These are phyloP conservation scores for Ceramica pisi DNA, from an alignment of 2,888 invertebrate species.

Conservation along the genomic window DNA sequence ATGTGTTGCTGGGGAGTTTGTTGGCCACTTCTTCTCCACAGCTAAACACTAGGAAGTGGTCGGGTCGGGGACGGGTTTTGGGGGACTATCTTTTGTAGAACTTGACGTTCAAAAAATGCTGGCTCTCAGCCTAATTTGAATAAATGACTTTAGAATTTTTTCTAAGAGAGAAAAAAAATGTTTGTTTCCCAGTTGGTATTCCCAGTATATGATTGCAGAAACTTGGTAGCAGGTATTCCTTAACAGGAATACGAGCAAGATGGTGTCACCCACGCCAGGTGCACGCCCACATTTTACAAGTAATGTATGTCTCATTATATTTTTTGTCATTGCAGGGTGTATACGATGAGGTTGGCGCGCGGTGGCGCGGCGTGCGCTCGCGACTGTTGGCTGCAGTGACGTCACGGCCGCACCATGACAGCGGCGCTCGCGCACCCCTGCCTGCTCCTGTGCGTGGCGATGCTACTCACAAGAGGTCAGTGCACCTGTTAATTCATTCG, in stretches of 20 bases:
- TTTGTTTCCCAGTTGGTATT: background rate
- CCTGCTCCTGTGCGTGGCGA: constrained; percentile 74
- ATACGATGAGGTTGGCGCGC: constrained; percentile 51
- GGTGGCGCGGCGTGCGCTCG: constrained; percentile 58
- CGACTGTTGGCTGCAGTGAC: constrained; percentile 54
- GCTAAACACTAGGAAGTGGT: too few relatives aligned
- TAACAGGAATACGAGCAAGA: background rate
- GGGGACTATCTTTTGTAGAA: too few relatives aligned
- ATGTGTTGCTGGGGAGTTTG: too few relatives aligned
- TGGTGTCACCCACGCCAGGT: too few relatives aligned
- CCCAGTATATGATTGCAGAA: background rate
- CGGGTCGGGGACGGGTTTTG: too few relatives aligned
- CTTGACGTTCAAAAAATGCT: too few relatives aligned
- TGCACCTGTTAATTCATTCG: constrained; percentile 4
- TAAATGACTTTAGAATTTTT: too few relatives aligned
- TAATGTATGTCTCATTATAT: background rate
- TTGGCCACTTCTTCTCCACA: too few relatives aligned
- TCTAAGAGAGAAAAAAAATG: background rate
- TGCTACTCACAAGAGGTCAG: constrained; percentile 81
- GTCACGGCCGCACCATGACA: constrained; percentile 72
- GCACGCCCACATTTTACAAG: background rate
- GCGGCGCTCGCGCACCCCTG: constrained; percentile 68
- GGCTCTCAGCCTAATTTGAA: too few relatives aligned
- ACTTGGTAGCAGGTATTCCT: background rate
- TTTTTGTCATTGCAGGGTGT: constrained; percentile 36